These are phyloP conservation scores for Oithona nana DNA, from an alignment of 2,888 invertebrate genomes.

Conservation along the genomic window DNA sequence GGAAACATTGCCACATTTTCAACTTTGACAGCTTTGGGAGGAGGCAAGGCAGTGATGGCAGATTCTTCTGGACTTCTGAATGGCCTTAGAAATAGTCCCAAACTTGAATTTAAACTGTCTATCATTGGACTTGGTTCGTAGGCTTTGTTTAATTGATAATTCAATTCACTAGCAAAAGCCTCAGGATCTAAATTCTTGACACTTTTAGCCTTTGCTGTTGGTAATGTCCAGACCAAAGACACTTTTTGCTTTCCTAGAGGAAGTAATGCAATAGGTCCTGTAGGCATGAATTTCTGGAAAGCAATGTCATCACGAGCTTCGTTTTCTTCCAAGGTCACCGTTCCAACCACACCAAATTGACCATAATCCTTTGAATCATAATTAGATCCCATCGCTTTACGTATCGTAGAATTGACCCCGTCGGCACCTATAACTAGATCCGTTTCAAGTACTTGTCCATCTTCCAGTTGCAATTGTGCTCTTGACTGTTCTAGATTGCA, in stretches of 20 bases:
- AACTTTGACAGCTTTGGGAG: background rate
- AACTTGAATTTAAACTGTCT: background rate
- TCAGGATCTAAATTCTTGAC: background rate
- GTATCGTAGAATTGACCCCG: slow-evolving; percentile 70
- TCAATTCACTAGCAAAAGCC: slow-evolving; percentile 16
- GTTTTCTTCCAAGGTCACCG: slow-evolving; percentile 61
- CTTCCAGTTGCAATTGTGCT: slow-evolving; percentile 11
- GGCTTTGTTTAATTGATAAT: slow-evolving; percentile 21
- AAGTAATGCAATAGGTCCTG: slow-evolving; percentile 75
- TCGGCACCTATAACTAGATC: slow-evolving; percentile 68
- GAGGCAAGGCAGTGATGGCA: background rate
- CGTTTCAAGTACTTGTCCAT: slow-evolving; percentile 18
- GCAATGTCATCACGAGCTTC: slow-evolving; percentile 60
- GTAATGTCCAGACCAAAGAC: slow-evolving; percentile 7
- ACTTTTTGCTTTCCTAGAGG: slow-evolving; percentile 39
- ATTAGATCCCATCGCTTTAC: slow-evolving; percentile 58
- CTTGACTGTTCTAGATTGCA: slow-evolving; percentile 33
- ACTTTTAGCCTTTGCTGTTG: slow-evolving; percentile 1
- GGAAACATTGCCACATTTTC: slow-evolving; percentile 68
- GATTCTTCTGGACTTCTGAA: too few relatives aligned
- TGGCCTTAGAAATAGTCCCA: background rate
- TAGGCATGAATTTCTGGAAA: slow-evolving; percentile 87
- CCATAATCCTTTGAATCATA: slow-evolving; percentile 66
- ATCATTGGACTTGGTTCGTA: slow-evolving; percentile 28
- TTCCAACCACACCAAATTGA: slow-evolving; percentile 81